These are phyloP conservation scores for Calameuta pallipes DNA, from an alignment of 2,888 invertebrate species.

Conservation along the genomic window DNA sequence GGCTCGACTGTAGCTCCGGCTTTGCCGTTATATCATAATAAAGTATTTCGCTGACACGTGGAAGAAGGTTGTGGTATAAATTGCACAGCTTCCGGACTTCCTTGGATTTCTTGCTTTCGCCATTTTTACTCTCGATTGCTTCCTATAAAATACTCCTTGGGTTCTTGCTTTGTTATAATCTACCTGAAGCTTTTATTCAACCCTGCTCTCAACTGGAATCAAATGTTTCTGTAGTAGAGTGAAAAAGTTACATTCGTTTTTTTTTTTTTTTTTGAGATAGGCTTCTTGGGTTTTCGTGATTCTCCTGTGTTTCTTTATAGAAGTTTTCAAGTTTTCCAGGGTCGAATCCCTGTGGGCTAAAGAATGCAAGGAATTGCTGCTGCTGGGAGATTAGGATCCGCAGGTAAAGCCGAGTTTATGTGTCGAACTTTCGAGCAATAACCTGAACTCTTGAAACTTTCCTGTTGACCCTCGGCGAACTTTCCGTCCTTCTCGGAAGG, in stretches of 20 bases:
- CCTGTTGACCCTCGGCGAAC: neutral
- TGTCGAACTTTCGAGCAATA: neutral
- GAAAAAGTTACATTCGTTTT: neutral
- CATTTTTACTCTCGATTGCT: neutral
- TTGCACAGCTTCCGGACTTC: neutral
- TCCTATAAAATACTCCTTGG: neutral
- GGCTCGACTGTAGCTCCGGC: neutral
- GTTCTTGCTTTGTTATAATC: neutral
- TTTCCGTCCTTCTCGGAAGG: neutral
- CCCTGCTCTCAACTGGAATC: neutral
- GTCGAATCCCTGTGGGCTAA: neutral
- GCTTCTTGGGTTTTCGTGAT: neutral
- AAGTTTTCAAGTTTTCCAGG: neutral
- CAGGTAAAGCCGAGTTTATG: neutral
- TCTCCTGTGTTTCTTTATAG: neutral
- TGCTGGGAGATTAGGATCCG: neutral
- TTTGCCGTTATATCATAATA: neutral
- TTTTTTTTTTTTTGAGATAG: neutral
- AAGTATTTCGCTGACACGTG: neutral
- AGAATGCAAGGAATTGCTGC: slow-evolving; percentile 1
- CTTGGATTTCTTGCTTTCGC: neutral
- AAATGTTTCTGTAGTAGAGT: neutral
- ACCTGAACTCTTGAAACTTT: neutral
- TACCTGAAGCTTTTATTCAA: neutral
- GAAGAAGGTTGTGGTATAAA: neutral